These are phyloP conservation scores for Parasteatoda tepidariorum DNA, from an alignment of 1,140 invertebrate genomes.

Conservation along the genomic window DNA sequence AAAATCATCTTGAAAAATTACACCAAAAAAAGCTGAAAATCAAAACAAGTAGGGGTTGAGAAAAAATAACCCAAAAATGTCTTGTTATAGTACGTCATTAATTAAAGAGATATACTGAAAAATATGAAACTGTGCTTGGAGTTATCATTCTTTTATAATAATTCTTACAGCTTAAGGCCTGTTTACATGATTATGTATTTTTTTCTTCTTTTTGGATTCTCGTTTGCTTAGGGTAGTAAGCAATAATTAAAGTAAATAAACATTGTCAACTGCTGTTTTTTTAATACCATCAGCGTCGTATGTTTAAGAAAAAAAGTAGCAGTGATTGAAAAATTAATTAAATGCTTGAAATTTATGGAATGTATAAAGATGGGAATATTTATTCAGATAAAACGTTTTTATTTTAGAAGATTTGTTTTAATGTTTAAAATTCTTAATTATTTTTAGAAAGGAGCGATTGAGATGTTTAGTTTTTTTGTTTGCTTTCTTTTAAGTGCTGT, in stretches of 20 bases:
- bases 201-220: not conserved
- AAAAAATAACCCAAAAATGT: not conserved
- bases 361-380: not conserved
- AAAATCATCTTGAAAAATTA: not conserved
- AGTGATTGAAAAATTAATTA: slow-evolving; percentile 42
- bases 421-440: slow-evolving; percentile 24
- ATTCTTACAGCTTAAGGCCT: not conserved
- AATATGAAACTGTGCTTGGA: slow-evolving; percentile 15
- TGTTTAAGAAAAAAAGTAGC: not conserved
- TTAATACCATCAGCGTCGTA: not conserved
- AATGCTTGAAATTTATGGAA: slow-evolving; percentile 8
- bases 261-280: not conserved
- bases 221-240: not conserved
- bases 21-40: slow-evolving; percentile 12
- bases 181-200: slow-evolving; percentile 4
- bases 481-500: not conserved
- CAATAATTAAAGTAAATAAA: slow-evolving; percentile 1
- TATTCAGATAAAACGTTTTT: not conserved
- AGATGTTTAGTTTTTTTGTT: slow-evolving; percentile 11
- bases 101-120: not conserved
- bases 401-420: not conserved
- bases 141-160: not conserved
- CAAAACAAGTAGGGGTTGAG: not conserved
- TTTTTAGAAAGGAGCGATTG: not conserved
- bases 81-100: slow-evolving; percentile 31